Base-by-base conservation (phyloP, 1,140 invertebrate species). In the Diabrotica undecimpunctata region DNA sequence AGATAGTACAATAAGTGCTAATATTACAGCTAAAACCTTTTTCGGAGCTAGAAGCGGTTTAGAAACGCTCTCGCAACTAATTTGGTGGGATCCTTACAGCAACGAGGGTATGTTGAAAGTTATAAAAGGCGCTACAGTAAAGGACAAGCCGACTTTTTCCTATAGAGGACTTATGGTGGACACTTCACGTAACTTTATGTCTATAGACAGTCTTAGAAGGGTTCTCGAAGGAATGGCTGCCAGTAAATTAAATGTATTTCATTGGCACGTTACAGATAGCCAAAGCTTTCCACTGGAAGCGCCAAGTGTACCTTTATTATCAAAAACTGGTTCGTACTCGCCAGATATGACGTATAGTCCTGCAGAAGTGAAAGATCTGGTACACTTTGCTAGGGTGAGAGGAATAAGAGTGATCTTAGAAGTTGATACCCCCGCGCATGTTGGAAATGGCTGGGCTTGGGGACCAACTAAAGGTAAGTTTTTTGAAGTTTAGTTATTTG, bases 191-290 rank as follows among this genome's bases (percentile, higher is more conserved):
- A 90, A 93, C 79, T 94, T 85, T 74, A 86, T 93, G 68, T 83
- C 89, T 0, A 77, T 92, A 5, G 74, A 80, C 2, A 82, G 86
- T 41, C 85, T 95, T n/a, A 82, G 87, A 67, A 81, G 87, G 12
- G 90, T 90, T 0, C 82, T 94, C 12, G 86, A 90, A 61, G 91
- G 84, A 0, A 91, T 95, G 87, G 86, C 88, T 4, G 83, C 89
- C 11, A 85, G 84, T 62, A 95, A 95, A 79, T 80, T 95, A 57
- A 95, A 95, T 79, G 88, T 90, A 7, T 87, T 95, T 61, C 92
- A 94, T 77, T 93, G 91, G 91, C 92, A 95, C 73, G 83, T 90
- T 0, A 91, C 90, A 3, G 92, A 94, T 74, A 87, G 88, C 0
- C 92, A 95, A 70, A 92, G 90, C 72, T 94, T 94, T 78, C 91